These are phyloP conservation scores for Scaptomyza montana DNA, from an alignment of 1,140 invertebrate genomes.

Conservation along the genomic window DNA sequence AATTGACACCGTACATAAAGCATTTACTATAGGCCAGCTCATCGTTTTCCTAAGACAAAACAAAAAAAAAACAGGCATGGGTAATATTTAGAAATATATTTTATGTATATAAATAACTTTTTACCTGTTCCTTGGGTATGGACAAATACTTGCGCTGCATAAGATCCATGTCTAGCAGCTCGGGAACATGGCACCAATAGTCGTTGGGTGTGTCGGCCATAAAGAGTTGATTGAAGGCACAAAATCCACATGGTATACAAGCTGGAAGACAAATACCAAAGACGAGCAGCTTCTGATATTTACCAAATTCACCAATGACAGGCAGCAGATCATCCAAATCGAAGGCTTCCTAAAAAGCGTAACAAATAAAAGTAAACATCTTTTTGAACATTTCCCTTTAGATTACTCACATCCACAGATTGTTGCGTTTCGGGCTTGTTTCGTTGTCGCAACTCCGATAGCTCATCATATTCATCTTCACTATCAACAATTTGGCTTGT, in stretches of 20 bases:
- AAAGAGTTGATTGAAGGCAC: slow-evolving; percentile 95
- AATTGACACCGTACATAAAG: slow-evolving; percentile 88
- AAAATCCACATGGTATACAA: slow-evolving; percentile 94
- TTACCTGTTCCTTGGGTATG: slow-evolving; percentile 86
- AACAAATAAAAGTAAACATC: neutral
- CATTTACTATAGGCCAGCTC: slow-evolving; percentile 86
- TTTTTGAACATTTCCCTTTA: neutral
- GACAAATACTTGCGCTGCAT: slow-evolving; percentile 87
- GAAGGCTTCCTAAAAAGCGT: slow-evolving; percentile 85
- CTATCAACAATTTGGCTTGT: slow-evolving; percentile 59
- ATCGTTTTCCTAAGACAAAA: slow-evolving; percentile 82
- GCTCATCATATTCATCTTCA: slow-evolving; percentile 72
- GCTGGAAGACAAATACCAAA: slow-evolving; percentile 94
- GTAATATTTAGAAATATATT: neutral
- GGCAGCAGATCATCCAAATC: slow-evolving; percentile 93
- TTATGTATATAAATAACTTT: slow-evolving; percentile 6
- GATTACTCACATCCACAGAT: slow-evolving; percentile 59
- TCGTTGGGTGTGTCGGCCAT: slow-evolving; percentile 91
- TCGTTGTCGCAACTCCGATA: slow-evolving; percentile 64
- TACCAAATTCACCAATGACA: slow-evolving; percentile 93
- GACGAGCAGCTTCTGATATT: slow-evolving; percentile 92
- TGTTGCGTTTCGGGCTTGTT: slow-evolving; percentile 48
- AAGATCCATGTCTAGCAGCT: slow-evolving; percentile 86
- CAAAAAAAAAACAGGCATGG: neutral
- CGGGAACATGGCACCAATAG: slow-evolving; percentile 91